These are phyloP conservation scores for Micropterix aruncella DNA, from an alignment of 2,888 invertebrate genomes.

Conservation along the genomic window DNA sequence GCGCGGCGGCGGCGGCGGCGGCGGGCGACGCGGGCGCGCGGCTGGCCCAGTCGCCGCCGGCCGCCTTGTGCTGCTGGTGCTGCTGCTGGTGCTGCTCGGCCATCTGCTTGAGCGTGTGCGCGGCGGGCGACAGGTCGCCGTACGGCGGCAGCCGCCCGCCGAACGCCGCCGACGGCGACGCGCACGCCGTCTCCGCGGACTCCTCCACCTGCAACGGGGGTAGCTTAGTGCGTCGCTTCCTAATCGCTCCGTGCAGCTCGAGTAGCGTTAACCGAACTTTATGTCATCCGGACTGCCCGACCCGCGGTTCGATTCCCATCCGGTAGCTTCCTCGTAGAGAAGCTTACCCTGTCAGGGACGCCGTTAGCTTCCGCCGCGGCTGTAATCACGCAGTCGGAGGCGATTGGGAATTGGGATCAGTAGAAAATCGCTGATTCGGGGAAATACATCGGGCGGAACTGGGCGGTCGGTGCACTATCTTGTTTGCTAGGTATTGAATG, in stretches of 20 bases:
- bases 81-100: conserved; percentile 93
- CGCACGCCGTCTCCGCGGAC: conserved; percentile 6
- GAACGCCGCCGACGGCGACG: conserved; percentile 5
- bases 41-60: conserved; percentile 44
- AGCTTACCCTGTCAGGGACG: too few relatives aligned
- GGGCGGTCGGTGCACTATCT: too few relatives aligned
- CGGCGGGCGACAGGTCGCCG: conserved; percentile 75
- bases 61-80: conserved; percentile 50
- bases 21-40: conserved; percentile 41
- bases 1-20: conserved; percentile 28
- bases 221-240: conserved; percentile 7
- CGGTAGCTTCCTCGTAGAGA: too few relatives aligned
- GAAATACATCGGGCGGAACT: too few relatives aligned
- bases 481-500: too few relatives aligned
- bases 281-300: conserved; percentile 7
- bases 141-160: conserved; percentile 10
- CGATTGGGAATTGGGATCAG: too few relatives aligned
- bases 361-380: too few relatives aligned
- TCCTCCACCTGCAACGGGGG: conserved; percentile 3
- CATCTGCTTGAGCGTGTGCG: conserved; percentile 93
- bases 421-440: too few relatives aligned
- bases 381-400: too few relatives aligned
- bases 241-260: too few relatives aligned
- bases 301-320: conserved; percentile 2
- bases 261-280: conserved; percentile 10